Evolutionary conservation across 2,113 vertebrate genomes (phyloP), one percentile per base, ranked within the genome.

Genomic region (Chlamydotis undulata): DNA sequence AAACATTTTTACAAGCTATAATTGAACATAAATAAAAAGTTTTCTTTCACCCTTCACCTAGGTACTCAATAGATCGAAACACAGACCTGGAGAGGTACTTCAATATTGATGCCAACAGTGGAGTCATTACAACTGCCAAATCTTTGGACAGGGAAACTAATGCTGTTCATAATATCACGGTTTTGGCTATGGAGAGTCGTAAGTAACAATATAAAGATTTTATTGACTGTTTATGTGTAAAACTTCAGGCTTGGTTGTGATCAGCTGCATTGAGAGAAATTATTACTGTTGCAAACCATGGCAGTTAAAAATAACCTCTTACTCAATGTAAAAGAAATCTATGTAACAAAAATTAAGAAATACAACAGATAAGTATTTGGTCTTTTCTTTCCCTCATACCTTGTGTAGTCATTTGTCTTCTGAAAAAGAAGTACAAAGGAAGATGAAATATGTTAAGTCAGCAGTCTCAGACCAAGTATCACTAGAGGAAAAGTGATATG

Each of bases 11-110:
- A 56, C 31, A 90, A 86, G 60, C 14, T 76, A 8, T 83, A 94
- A 93, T 26, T 84, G 68, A 91, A 95, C 14, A 87, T 49, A 78
- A 95, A 93, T 93, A 16, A 93, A 70, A 96, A 78, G 8, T n/a
- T 86, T 95, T 76, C 49, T 85, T 93, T 97, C 50, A 73, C 75
- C 82, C 52, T 96, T 94, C 83, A 86, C 89, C 35, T 97, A 99
- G 99, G 97, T 99, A 99, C 96, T 99, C 99, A 3, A 99, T 99
- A 90, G 99, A 99, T 98, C 98, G 99, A 92, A 99, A 99, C 97
- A 99, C 99, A 16, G 99, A 99, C 94, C 95, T 99, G 97, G 99
- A 99, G 96, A 98, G 99, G 60, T 99, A 99, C 97, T 99, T 99
- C 93, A 99, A 99, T 74, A 99, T 99, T 63, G 99, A 99, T 74